Evolutionary conservation across 92 coral and sea anemone species (phyloP).

Genomic region (Epizoanthus stellaris): DNA sequence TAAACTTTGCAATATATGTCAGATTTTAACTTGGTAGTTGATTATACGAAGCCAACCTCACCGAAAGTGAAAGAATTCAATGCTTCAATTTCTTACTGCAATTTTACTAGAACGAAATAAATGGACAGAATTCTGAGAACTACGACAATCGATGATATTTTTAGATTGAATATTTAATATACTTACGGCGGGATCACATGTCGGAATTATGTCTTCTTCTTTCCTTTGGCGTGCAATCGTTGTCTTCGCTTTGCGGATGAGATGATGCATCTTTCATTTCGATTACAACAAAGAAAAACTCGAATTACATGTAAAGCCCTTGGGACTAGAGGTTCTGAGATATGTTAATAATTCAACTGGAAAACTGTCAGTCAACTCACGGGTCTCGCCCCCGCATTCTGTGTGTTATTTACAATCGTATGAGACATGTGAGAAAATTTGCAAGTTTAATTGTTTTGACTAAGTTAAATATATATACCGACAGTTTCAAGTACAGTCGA

Average conservation of each 20-base stretch:
- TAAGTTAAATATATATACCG: neutral
- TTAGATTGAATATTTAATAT: neutral
- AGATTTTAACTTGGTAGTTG: neutral
- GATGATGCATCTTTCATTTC: conserved; percentile 22
- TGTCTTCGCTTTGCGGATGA: conserved; percentile 29
- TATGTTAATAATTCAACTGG: neutral
- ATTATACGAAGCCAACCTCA: neutral
- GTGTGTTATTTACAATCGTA: neutral
- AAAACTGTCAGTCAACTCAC: neutral
- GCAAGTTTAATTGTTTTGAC: neutral
- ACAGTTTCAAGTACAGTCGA: conserved; percentile 6
- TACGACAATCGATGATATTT: neutral
- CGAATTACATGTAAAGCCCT: neutral
- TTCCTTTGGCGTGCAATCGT: neutral
- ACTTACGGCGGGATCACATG: neutral
- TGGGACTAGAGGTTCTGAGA: neutral
- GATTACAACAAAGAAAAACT: neutral
- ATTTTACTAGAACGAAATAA: neutral
- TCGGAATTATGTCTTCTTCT: neutral
- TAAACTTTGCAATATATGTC: no score
- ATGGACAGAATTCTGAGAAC: conserved; percentile 5
- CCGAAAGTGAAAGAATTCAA: neutral
- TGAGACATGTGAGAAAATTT: neutral
- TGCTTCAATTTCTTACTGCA: neutral
- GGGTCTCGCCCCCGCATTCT: neutral